Conservation (phyloP, 2,113 vertebrate genomes). For the Phoenicopterus ruber region DNA sequence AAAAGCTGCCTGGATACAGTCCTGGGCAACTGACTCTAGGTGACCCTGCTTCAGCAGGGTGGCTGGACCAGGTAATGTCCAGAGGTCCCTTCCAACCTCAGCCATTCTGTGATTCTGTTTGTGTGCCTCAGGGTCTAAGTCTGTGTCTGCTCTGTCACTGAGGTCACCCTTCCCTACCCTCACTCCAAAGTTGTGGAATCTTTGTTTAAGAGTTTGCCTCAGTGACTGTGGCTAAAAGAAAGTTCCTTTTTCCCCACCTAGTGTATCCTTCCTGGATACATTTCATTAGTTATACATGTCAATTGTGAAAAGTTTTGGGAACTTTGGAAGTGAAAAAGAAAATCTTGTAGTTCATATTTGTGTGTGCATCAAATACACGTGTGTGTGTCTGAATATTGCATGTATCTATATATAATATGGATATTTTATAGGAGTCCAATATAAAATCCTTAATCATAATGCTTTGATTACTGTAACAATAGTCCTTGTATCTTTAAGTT, state of each 20-base stretch:
- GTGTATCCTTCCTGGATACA: background rate
- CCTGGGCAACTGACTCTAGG: background rate
- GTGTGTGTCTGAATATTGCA: background rate
- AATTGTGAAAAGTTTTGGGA: background rate
- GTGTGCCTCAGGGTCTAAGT: background rate
- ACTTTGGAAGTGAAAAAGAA: background rate
- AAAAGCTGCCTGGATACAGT: fast-evolving
- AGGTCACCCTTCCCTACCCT: background rate
- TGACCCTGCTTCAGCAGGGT: background rate
- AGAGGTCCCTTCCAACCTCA: background rate
- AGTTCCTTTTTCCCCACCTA: fast-evolving
- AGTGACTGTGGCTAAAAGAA: background rate
- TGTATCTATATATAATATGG: background rate
- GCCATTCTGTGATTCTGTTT: background rate
- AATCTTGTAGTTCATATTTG: background rate
- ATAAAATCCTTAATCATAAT: background rate
- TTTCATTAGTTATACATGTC: background rate
- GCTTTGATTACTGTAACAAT: background rate
- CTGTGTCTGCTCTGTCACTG: background rate
- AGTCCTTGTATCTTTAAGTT: background rate
- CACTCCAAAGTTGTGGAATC: background rate
- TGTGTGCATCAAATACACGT: background rate
- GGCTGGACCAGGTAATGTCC: background rate
- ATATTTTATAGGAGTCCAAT: background rate
- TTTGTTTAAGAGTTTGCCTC: background rate